Evolutionary conservation across 2,888 invertebrate species (phyloP), one percentile per base, ranked within the genome.

Genomic region (Drosophila anceps): DNA sequence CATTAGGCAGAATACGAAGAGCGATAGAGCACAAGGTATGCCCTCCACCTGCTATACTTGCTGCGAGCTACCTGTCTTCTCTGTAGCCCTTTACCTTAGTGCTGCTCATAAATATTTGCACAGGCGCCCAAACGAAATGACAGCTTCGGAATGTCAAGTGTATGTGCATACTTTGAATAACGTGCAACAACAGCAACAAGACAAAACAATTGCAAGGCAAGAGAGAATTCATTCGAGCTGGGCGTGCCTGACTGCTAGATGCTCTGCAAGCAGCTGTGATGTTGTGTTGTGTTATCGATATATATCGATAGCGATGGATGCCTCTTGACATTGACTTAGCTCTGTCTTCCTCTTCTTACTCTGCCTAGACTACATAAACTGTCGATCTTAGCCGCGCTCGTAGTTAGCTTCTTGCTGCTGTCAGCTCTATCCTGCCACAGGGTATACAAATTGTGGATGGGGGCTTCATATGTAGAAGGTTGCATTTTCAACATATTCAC

Each of bases 101-200:
- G 69, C 60, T 71, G 71, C 83, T 76, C 81, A 82, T 82, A 81
- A 81, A 82, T 82, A 81, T 81, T 79, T 79, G 80, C 77, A 81
- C 69, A 79, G 68, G 65, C 64, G 69, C 68, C 72, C 74, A 77
- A 81, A 81, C 73, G 55, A 67, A 81, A 81, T 82, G 82, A 81
- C 79, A 78, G 75, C 77, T 73, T 68, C 69, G 78, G 82, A 80
- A 82, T 82, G 80, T 82, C 82, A 82, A 82, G 80, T 78, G 76
- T 70, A 75, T 79, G 69, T 69, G 76, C 81, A 81, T 76, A 76
- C 79, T 81, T 72, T 58, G 79, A 73, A 81, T 81, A 68, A 79
- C 73, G 73, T 65, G 72, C 39, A 50, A 33, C 39, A 53, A 46
- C 53, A 20, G 9, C 37, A 39, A n/a, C 37, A 18, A 37, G 37